Base-by-base conservation (phyloP, 2,797 vertebrate species). In the Sardinella longiceps region DNA sequence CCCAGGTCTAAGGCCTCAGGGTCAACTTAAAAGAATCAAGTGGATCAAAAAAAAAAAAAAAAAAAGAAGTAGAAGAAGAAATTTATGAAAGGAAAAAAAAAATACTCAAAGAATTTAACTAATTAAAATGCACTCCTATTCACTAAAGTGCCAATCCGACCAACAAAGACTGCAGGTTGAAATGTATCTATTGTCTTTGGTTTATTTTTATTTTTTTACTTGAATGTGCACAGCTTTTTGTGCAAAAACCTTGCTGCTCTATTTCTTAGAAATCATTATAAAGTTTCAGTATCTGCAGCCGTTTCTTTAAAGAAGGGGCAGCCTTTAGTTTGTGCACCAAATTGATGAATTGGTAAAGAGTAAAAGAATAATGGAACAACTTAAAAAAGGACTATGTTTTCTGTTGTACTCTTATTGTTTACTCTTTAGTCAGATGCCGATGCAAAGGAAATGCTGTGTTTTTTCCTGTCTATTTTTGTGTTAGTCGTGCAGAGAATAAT, bases 71-170 rank as follows among this genome's bases (percentile, higher is more conserved):
- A n/a, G n/a, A 74, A 63, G 37, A 82, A 81, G 56, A 81, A 87
- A 85, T 66, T 15, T 84, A 83, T 81, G 2, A 74, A 87, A 85
- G 37, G 56, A 87, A 90, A 88, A 83, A 48, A 83, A 43, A 83
- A 28, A 89, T 84, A 86, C 87, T 89, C 91, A 87, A 88, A 86
- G 90, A 89, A 92, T 90, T 91, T 89, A 92, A 85, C 90, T 87
- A 91, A 91, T 87, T 43, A 70, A 88, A 85, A 94, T 95, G 95
- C 94, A 95, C 94, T 95, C 94, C 91, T 95, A 90, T 95, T 96
- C 95, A 96, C 95, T 92, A 94, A 96, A 96, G 96, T 96, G 96
- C 96, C 95, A 96, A 96, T 94, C 94, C 86, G 94, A 96, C 95
- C 95, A 95, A 94, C 93, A 93, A 94, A 95, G 94, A 94, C 94